Percentiles rank a stretch among this genome's conserved stretches.
Evolutionary conservation across 2,113 vertebrate genomes (phyloP).

Genomic region (Eubucco bourcierii): DNA sequence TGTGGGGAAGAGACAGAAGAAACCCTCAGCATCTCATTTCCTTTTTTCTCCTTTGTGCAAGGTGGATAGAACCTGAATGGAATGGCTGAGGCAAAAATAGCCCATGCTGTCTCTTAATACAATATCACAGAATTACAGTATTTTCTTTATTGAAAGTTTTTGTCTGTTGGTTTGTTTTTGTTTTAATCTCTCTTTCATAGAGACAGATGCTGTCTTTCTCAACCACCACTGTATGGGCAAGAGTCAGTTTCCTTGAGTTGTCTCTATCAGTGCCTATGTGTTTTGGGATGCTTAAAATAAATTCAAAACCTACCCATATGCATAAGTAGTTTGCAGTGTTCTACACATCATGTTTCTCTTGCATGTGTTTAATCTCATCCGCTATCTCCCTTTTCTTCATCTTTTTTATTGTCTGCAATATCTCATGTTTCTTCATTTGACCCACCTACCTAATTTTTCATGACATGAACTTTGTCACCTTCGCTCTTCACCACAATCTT

Average conservation of each 20-base stretch:
- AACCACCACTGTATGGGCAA: not conserved
- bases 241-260: not conserved
- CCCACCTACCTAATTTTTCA: constrained; percentile 40
- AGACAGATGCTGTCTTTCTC: not conserved
- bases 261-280: not conserved
- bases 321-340: not conserved
- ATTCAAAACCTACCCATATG: not conserved
- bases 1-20: not conserved
- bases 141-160: not conserved
- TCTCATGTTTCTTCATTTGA: not conserved
- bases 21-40: accelerated
- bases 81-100: not conserved
- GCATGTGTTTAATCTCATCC: not conserved
- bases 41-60: not conserved
- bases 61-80: not conserved
- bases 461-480: constrained; percentile 47
- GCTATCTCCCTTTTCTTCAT: not conserved
- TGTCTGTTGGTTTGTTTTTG: not conserved
- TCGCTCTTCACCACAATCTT: constrained; percentile 19
- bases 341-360: not conserved
- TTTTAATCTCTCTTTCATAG: not conserved
- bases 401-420: constrained; percentile 23
- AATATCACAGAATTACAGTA: not conserved
- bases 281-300: not conserved
- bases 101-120: not conserved